These are phyloP conservation scores for Bombus difficillimus DNA, from an alignment of 1,140 invertebrate genomes.

Conservation along the genomic window DNA sequence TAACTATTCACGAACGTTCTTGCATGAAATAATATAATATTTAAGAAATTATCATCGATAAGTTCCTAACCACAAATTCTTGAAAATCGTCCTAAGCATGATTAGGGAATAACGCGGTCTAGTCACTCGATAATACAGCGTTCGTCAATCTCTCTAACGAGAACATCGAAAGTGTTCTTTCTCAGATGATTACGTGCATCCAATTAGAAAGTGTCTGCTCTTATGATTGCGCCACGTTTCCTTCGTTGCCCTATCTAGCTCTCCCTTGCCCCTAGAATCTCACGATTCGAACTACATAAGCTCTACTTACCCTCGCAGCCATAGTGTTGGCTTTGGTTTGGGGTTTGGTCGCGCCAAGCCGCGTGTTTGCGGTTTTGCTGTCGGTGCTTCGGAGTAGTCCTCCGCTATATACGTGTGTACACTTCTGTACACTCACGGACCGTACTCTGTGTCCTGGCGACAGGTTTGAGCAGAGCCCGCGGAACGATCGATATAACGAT, in stretches of 20 bases:
- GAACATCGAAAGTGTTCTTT: constrained; percentile 13
- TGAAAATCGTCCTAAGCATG: background rate
- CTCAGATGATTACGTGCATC: constrained; percentile 36
- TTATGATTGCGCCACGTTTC: constrained; percentile 32
- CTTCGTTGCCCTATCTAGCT: constrained; percentile 6
- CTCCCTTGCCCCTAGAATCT: background rate
- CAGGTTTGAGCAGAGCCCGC: constrained; percentile 51
- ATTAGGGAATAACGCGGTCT: background rate
- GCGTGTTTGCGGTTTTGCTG: constrained; percentile 82
- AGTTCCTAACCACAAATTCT: background rate
- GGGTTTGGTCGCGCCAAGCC: constrained; percentile 79
- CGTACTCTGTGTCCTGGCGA: constrained; percentile 53
- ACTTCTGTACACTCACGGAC: constrained; percentile 42
- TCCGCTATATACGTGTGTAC: constrained; percentile 45
- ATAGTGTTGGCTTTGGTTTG: constrained; percentile 81
- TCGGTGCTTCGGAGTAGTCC: constrained; percentile 75
- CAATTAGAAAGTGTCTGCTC: constrained; percentile 48
- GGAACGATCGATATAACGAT: constrained; percentile 64
- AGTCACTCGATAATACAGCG: background rate
- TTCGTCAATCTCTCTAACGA: background rate
- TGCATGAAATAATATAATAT: background rate
- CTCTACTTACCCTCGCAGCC: constrained; percentile 77
- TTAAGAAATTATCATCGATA: background rate
- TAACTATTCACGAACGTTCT: background rate
- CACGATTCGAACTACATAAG: constrained; percentile 76